A percentile compares a stretch with the other conserved stretches of the same genome.
Conservation (phyloP, 2,888 invertebrate genomes). For the Drosophila aldrichi region DNA sequence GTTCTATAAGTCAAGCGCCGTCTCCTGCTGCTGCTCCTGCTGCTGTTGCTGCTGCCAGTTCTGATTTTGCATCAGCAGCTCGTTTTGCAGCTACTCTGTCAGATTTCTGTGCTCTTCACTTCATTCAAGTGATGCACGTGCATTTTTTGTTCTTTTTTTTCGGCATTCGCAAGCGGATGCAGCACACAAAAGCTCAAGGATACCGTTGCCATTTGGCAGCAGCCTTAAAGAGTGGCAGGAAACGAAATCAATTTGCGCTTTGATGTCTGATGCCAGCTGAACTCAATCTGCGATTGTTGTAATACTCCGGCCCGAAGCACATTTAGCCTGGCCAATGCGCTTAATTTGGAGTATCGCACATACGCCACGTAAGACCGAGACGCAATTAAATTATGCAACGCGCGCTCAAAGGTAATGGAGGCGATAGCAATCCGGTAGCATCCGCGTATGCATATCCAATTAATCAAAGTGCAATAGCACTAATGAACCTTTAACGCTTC, state of each 20-base stretch:
- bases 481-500: slow-evolving; percentile 19
- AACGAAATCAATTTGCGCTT: slow-evolving; percentile 54
- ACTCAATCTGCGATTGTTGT: slow-evolving; percentile 29
- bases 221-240: slow-evolving; percentile 8
- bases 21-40: neutral
- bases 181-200: slow-evolving; percentile 20
- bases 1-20: slow-evolving; percentile 26
- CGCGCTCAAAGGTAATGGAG: slow-evolving; percentile 22
- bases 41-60: neutral
- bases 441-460: slow-evolving; percentile 52
- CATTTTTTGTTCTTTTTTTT: slow-evolving; percentile 31
- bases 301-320: neutral
- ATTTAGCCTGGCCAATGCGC: slow-evolving; percentile 32
- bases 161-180: slow-evolving; percentile 37
- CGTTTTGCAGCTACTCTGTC: slow-evolving; percentile 18
- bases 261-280: slow-evolving; percentile 22
- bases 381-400: slow-evolving; percentile 68
- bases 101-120: slow-evolving; percentile 30
- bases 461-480: slow-evolving; percentile 66
- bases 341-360: slow-evolving; percentile 60
- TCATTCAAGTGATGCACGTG: slow-evolving; percentile 37
- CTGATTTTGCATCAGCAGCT: slow-evolving; percentile 10
- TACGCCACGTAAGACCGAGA: slow-evolving; percentile 43
- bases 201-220: slow-evolving; percentile 14
- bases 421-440: neutral